phyloP scores from a whole-genome alignment of 2,113 vertebrate genomes.

The Hemicordylus capensis region DNA sequence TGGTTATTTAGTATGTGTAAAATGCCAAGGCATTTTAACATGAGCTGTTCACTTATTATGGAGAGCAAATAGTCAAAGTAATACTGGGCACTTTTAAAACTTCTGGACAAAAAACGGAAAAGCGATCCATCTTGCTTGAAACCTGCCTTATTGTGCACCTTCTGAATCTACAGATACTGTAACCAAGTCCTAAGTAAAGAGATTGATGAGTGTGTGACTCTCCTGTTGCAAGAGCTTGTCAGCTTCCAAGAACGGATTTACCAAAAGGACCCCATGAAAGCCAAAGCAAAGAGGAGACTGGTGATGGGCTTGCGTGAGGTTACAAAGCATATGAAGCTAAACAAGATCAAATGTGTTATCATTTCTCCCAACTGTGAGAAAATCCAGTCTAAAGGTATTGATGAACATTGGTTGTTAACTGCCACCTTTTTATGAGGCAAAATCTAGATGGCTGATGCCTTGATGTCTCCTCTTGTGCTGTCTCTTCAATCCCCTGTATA shows the following conservation, averaged over 20 bases:
- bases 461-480: background rate
- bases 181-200: constrained; percentile 98
- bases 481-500: no score
- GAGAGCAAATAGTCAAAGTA: no score
- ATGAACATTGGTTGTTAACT: background rate
- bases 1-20: background rate
- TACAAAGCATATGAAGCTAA: constrained; percentile 97
- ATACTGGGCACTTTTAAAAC: background rate
- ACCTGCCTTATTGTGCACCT: background rate
- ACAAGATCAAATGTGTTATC: constrained; percentile 96
- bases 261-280: constrained; percentile 94
- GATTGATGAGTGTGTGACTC: constrained; percentile 95
- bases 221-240: constrained; percentile 94
- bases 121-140: background rate
- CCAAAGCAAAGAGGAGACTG: constrained; percentile 91
- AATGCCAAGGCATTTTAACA: background rate
- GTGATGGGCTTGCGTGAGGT: constrained; percentile 98
- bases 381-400: constrained; percentile 95
- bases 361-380: constrained; percentile 99
- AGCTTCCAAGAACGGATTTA: constrained; percentile 96
- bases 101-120: background rate
- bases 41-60: background rate
- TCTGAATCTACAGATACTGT: constrained; percentile 85
- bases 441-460: background rate
- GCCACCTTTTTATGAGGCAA: background rate